Evolutionary conservation across 2,797 vertebrate species (phyloP).

Genomic region (Aphelocoma californica): DNA sequence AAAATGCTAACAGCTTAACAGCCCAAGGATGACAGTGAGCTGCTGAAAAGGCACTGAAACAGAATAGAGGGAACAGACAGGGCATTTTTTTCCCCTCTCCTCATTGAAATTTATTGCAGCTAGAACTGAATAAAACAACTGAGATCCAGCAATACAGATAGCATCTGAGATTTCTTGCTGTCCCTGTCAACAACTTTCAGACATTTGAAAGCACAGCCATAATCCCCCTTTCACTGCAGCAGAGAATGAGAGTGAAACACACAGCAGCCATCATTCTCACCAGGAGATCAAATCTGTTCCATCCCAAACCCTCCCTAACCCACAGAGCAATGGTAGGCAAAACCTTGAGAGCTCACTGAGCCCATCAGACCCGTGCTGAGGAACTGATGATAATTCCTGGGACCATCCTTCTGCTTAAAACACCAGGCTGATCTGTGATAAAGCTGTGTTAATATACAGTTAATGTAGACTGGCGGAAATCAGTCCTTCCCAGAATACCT

Average conservation of each 20-base stretch:
- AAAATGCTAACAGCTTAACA: neutral
- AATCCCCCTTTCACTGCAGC: constrained; percentile 3
- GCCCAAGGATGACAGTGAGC: neutral
- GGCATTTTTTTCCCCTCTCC: neutral
- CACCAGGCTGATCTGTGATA: neutral
- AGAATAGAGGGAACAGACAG: neutral
- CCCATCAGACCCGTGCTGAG: neutral
- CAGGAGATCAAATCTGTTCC: neutral
- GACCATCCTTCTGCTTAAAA: neutral
- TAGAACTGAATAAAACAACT: constrained; percentile 28
- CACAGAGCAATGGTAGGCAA: neutral
- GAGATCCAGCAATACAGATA: neutral
- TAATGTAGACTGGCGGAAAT: neutral
- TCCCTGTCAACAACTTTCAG: constrained; percentile 42
- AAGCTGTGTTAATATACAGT: neutral
- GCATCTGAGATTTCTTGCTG: constrained; percentile 27
- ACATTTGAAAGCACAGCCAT: constrained; percentile 20
- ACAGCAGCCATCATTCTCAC: neutral
- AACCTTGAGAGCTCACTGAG: neutral
- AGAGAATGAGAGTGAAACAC: neutral
- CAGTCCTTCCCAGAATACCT: neutral
- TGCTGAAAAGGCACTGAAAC: neutral
- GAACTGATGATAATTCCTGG: neutral
- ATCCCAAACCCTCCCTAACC: neutral
- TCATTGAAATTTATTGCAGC: neutral